Percentiles rank a stretch among this genome's conserved stretches.
These are phyloP conservation scores for Bombus balteatus DNA, from an alignment of 1,140 invertebrate species.

Conservation along the genomic window DNA sequence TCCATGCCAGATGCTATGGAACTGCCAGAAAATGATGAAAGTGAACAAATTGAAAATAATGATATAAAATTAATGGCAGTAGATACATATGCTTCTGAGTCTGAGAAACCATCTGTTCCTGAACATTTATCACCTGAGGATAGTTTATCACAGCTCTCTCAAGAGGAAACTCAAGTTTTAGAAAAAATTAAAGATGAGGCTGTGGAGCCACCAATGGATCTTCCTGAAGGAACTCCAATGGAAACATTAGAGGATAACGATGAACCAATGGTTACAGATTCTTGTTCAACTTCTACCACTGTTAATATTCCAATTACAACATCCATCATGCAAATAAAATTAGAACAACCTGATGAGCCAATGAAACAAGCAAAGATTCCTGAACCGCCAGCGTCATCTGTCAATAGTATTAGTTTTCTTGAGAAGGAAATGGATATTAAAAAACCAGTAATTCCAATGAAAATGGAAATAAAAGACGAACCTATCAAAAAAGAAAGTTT, in stretches of 20 bases:
- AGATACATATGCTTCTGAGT: constrained; percentile 27
- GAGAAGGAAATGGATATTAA: constrained; percentile 69
- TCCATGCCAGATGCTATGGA: constrained; percentile 39
- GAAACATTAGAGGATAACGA: constrained; percentile 61
- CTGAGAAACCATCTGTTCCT: constrained; percentile 27
- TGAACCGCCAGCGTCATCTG: constrained; percentile 33
- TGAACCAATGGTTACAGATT: constrained; percentile 59
- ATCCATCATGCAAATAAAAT: constrained; percentile 53
- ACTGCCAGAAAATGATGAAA: constrained; percentile 31
- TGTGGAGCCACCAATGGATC: constrained; percentile 30
- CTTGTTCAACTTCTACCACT: constrained; percentile 13
- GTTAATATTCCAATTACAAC: constrained; percentile 45
- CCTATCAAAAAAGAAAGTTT: constrained; percentile 48
- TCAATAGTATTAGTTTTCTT: constrained; percentile 65
- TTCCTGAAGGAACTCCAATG: constrained; percentile 39
- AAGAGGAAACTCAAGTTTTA: constrained; percentile 49
- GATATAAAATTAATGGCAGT: constrained; percentile 25
- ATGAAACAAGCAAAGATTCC: constrained; percentile 52
- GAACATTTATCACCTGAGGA: constrained; percentile 55
- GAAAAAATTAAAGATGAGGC: constrained; percentile 53
- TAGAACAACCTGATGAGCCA: constrained; percentile 52
- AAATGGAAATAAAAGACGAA: constrained; percentile 68
- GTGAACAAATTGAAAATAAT: constrained; percentile 29
- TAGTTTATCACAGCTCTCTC: constrained; percentile 45
- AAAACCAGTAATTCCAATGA: constrained; percentile 57